Percentiles rank a stretch among this genome's conserved stretches.
These are phyloP conservation scores for Phataginus tetradactyla DNA, from an alignment of 2,797 vertebrate genomes.

Conservation along the genomic window DNA sequence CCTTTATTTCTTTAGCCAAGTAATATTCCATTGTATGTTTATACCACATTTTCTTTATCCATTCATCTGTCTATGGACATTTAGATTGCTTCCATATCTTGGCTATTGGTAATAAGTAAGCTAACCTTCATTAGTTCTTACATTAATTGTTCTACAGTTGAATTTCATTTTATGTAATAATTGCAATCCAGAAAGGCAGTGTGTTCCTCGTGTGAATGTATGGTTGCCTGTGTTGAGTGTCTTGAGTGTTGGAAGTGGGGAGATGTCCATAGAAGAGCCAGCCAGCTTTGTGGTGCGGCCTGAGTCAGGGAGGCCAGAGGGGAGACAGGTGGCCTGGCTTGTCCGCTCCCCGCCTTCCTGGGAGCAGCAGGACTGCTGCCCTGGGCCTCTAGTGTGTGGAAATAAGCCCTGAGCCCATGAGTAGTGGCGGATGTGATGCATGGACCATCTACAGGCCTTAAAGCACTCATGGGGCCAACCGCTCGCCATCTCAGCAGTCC, in stretches of 20 bases:
- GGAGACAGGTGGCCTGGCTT: neutral
- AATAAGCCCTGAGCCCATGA: neutral
- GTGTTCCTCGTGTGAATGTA: neutral
- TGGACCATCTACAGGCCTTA: neutral
- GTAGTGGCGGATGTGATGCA: neutral
- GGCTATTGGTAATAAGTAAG: neutral
- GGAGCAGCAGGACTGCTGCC: neutral
- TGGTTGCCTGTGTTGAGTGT: neutral
- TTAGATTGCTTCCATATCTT: neutral
- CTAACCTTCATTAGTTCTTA: neutral
- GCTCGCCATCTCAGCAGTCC: neutral
- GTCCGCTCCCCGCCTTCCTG: neutral
- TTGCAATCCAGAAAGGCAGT: neutral
- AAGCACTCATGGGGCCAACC: fast-evolving
- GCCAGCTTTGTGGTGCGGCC: neutral
- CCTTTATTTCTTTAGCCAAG: neutral
- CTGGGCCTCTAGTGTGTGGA: neutral
- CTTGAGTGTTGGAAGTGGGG: neutral
- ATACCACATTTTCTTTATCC: neutral
- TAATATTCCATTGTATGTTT: neutral
- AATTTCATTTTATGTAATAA: neutral
- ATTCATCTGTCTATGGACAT: neutral
- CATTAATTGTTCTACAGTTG: neutral
- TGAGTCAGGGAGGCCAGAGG: neutral
- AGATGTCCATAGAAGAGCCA: neutral